These are phyloP conservation scores for Penaeus chinensis DNA, from an alignment of 1,140 invertebrate genomes.

Conservation along the genomic window DNA sequence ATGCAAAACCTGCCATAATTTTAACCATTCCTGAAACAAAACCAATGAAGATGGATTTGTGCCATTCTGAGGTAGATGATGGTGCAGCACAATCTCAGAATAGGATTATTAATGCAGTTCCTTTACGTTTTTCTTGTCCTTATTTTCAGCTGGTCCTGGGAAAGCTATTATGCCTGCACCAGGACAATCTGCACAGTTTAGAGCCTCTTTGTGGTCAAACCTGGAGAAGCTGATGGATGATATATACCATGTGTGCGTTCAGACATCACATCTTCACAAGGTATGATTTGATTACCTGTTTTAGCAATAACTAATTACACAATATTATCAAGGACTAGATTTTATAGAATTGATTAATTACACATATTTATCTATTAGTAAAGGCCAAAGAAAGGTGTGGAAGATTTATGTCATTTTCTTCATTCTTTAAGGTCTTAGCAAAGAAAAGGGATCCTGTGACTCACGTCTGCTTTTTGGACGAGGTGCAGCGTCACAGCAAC, in stretches of 20 bases:
- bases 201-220: constrained; percentile 81
- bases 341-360: too few relatives aligned
- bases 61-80: too few relatives aligned
- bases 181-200: constrained; percentile 76
- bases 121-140: neutral
- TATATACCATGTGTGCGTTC: constrained; percentile 78
- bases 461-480: constrained; percentile 71
- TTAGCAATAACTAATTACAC: too few relatives aligned
- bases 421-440: constrained; percentile 67
- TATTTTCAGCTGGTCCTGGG: constrained; percentile 73
- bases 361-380: too few relatives aligned
- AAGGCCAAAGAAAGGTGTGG: too few relatives aligned
- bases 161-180: constrained; percentile 75
- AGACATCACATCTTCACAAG: constrained; percentile 73
- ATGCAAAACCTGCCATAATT: neutral
- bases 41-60: too few relatives aligned
- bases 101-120: too few relatives aligned
- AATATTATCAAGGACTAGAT: too few relatives aligned
- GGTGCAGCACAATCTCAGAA: too few relatives aligned
- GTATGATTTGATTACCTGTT: constrained; percentile 62
- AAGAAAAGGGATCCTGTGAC: constrained; percentile 72
- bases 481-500: constrained; percentile 66
- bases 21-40: too few relatives aligned
- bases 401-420: neutral
- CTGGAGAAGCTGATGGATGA: constrained; percentile 82